A percentile compares a stretch with the other conserved stretches of the same genome.
phyloP scores from a whole-genome alignment of 2,888 invertebrate genomes.

The Phortica magna region DNA sequence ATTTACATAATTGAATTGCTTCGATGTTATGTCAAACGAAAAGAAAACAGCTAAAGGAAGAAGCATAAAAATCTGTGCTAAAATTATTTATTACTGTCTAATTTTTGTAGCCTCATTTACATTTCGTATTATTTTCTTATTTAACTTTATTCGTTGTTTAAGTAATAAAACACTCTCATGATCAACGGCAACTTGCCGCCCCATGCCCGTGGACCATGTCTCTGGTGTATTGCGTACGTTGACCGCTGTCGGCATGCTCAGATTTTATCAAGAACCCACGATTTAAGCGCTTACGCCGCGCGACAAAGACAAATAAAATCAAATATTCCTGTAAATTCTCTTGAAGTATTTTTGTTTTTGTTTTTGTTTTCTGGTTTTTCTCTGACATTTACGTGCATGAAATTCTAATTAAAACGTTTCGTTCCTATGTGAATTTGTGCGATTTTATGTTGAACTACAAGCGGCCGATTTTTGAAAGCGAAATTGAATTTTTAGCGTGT shows the following conservation, averaged over 20 bases:
- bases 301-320: constrained; percentile 35
- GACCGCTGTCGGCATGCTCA: constrained; percentile 2
- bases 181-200: neutral
- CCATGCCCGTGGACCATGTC: neutral
- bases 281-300: neutral
- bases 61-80: constrained; percentile 3
- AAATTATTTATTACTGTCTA: neutral
- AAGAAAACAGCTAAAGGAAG: constrained; percentile 38
- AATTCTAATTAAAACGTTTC: constrained; percentile 43
- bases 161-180: constrained; percentile 19
- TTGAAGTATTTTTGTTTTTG: constrained; percentile 28
- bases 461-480: constrained; percentile 53
- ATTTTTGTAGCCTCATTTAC: neutral
- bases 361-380: constrained; percentile 15
- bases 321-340: constrained; percentile 55
- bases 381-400: constrained; percentile 36
- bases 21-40: constrained; percentile 5
- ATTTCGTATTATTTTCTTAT: neutral
- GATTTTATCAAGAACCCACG: constrained; percentile 3
- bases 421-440: constrained; percentile 18
- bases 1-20: constrained; percentile 9
- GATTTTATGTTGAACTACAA: constrained; percentile 11
- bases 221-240: neutral
- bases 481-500: constrained; percentile 40
- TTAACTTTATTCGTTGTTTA: neutral